phyloP scores from a whole-genome alignment of 1,140 invertebrate genomes.

The Paraescarpia echinospica region DNA sequence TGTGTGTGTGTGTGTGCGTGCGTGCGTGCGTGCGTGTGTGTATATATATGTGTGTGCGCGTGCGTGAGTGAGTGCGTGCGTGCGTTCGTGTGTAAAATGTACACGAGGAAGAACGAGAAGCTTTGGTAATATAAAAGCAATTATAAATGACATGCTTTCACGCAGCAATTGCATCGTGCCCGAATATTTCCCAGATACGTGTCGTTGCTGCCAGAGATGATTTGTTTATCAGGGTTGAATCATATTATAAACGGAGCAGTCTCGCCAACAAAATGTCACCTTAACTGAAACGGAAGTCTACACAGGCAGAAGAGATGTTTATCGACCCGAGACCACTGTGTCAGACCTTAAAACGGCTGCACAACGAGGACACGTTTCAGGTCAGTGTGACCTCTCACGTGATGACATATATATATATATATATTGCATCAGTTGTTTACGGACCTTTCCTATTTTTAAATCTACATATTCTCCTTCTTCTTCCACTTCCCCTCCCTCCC shows the following conservation, averaged over 20 bases:
- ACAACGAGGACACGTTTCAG: neutral
- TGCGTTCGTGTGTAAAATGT: too few relatives aligned
- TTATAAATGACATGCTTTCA: neutral
- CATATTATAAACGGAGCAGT: neutral
- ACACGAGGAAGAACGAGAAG: too few relatives aligned
- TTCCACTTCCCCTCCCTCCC: too few relatives aligned
- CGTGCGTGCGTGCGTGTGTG: too few relatives aligned
- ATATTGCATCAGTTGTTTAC: neutral
- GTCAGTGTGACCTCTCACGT: neutral
- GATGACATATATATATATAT: neutral
- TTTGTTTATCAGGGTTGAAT: neutral
- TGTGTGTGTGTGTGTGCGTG: too few relatives aligned
- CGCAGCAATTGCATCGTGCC: neutral
- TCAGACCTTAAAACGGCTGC: neutral
- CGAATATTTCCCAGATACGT: neutral
- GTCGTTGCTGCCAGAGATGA: neutral
- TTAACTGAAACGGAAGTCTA: neutral
- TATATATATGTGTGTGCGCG: too few relatives aligned
- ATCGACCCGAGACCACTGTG: neutral
- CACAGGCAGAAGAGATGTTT: neutral
- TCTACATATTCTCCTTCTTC: too few relatives aligned
- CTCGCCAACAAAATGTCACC: neutral
- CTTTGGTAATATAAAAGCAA: neutral
- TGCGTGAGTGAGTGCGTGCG: too few relatives aligned
- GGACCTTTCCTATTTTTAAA: too few relatives aligned